Conservation (phyloP, 2,888 invertebrate genomes). For the Drosophila suboccidentalis region DNA sequence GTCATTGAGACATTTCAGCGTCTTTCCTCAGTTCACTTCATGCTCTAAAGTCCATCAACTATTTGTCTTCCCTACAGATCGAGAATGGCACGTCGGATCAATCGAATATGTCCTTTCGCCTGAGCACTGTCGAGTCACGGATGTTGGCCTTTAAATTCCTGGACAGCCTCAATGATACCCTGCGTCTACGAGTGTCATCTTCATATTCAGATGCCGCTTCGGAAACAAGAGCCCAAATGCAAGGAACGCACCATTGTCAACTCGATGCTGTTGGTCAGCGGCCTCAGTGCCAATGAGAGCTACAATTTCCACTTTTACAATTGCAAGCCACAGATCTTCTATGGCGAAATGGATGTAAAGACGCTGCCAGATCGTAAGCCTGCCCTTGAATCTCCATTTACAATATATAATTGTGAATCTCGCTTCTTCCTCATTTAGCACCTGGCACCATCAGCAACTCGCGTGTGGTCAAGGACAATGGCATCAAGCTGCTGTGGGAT, state of each 20-base stretch:
- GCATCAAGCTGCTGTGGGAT: conserved; percentile 84
- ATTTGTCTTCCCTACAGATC: conserved; percentile 63
- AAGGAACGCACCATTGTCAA: conserved; percentile 75
- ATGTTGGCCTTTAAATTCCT: conserved; percentile 81
- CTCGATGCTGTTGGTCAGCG: conserved; percentile 75
- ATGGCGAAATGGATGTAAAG: conserved; percentile 82
- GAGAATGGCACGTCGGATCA: conserved; percentile 83
- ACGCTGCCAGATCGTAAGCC: conserved; percentile 85
- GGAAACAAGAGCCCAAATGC: conserved; percentile 77
- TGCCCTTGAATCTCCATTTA: rapidly evolving
- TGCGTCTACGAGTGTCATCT: conserved; percentile 82
- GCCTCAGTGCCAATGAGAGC: conserved; percentile 76
- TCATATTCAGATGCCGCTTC: conserved; percentile 71
- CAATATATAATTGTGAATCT: background rate
- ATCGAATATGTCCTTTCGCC: conserved; percentile 78
- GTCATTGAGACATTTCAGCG: conserved; percentile 6
- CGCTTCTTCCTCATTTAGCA: conserved; percentile 56
- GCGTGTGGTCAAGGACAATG: conserved; percentile 80
- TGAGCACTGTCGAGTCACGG: conserved; percentile 83
- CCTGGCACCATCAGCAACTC: conserved; percentile 85
- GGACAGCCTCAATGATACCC: conserved; percentile 79
- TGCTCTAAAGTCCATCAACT: conserved; percentile 23
- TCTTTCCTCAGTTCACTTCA: background rate
- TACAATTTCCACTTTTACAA: conserved; percentile 83
- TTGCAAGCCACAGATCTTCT: conserved; percentile 80